phyloP scores from a whole-genome alignment of 2,797 vertebrate genomes.

The Characodon lateralis region DNA sequence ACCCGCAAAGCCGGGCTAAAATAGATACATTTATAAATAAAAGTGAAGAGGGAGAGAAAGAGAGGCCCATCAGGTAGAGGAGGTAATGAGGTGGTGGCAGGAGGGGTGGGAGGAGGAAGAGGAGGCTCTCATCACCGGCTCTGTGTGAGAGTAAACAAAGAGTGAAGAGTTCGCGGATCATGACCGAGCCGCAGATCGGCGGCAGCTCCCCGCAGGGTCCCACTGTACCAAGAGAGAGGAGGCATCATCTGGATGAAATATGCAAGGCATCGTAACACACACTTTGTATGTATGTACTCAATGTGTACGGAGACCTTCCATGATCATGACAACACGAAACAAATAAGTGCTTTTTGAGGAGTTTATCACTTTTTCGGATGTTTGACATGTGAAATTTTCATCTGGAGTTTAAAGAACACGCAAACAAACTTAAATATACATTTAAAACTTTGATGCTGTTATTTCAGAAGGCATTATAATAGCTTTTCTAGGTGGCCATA shows the following conservation, averaged over 20 bases:
- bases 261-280: slow-evolving; percentile 17
- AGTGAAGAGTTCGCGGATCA: slow-evolving; percentile 71
- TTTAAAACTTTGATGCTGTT: not conserved
- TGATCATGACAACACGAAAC: not conserved
- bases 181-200: slow-evolving; percentile 52
- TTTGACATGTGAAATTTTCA: not conserved
- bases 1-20: slow-evolving; percentile 93
- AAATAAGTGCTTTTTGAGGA: not conserved
- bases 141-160: slow-evolving; percentile 81
- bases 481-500: not conserved
- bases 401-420: not conserved
- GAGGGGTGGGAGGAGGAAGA: slow-evolving; percentile 21
- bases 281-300: not conserved
- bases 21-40: slow-evolving; percentile 83
- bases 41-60: slow-evolving; percentile 45
- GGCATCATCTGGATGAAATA: slow-evolving; percentile 47
- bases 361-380: not conserved
- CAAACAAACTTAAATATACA: not conserved
- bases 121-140: slow-evolving; percentile 71
- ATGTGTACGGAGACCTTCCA: not conserved
- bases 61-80: slow-evolving; percentile 77
- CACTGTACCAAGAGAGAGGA: slow-evolving; percentile 2
- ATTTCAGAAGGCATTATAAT: not conserved
- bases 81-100: slow-evolving; percentile 78
- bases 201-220: slow-evolving; percentile 44